Evolutionary conservation across 2,888 invertebrate species (phyloP), one percentile per base, ranked within the genome.

Genomic region (Agriotes lineatus): DNA sequence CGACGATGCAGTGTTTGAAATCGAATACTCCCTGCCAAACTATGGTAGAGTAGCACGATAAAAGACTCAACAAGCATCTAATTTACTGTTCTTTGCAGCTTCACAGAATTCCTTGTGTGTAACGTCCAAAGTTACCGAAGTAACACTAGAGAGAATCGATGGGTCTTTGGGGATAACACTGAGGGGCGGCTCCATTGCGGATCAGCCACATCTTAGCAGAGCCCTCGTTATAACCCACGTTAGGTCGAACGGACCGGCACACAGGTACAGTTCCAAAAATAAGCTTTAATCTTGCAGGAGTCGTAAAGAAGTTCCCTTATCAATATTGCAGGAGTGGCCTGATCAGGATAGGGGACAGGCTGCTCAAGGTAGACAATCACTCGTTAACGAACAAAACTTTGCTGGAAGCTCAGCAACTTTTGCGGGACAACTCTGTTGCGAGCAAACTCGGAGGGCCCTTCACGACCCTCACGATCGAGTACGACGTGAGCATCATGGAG

Each of bases 151-250:
- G 83, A 89, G 96, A 73, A 90, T 90, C 74, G 90, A 90, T 56
- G 93, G 93, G 0, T 96, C 95, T 50, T 88, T 97, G 69, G 97
- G 97, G 0, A 91, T 98, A 74, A 96, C 96, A 1, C 86, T 97
- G 67, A 87, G 96, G 44, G 93, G 93, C 5, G 96, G 96, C 3
- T 90, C 91, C 50, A 88, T 89, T 0, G 89, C 90, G 54, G 85
- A 85, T 80, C 88, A 83, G 81, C 86, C 90, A 10, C 90, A 91
- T 77, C 86, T 89, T 70, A 85, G 88, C 65, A 90, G 93, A 74
- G 95, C 97, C 0, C 84, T 97, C 73, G 91, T 95, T 3, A 93
- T 98, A 35, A 97, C 96, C 0, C 93, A 95, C 78, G 93, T 97
- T 3, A 88, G 96, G 74, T 91, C 94, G 7, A 93, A 94, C 60